phyloP scores from a whole-genome alignment of 2,797 vertebrate species.

The Premnoplex brunnescens region DNA sequence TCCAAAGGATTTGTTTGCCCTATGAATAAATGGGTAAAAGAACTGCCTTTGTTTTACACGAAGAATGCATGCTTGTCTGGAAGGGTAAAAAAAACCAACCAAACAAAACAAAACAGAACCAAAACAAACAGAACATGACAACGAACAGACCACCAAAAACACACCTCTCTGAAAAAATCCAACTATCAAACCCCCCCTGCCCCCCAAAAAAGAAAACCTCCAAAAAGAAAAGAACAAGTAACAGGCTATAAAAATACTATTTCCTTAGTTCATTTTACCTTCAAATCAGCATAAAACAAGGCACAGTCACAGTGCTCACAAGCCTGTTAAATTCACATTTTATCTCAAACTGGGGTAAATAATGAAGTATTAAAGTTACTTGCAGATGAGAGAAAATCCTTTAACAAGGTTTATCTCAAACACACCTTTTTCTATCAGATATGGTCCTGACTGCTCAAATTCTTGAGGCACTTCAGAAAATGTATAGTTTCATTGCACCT shows the following conservation, averaged over 20 bases:
- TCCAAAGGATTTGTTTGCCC: not conserved
- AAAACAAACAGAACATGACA: accelerated
- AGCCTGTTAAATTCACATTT: not conserved
- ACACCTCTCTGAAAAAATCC: no score
- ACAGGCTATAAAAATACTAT: not conserved
- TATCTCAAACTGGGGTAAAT: not conserved
- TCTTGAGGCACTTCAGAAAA: not conserved
- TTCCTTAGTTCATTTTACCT: not conserved
- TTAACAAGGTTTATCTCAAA: not conserved
- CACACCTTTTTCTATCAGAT: not conserved
- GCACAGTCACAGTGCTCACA: not conserved
- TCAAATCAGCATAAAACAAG: not conserved
- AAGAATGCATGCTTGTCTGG: not conserved
- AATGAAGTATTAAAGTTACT: not conserved
- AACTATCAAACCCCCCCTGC: no score
- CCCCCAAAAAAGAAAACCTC: not conserved
- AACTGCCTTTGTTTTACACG: not conserved
- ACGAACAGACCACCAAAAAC: accelerated
- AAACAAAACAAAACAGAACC: no score
- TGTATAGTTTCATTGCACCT: not conserved
- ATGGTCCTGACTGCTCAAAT: not conserved
- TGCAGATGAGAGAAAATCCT: not conserved
- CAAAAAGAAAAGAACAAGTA: not conserved
- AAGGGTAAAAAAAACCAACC: not conserved
- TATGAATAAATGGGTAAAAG: not conserved